Evolutionary conservation across 1,140 invertebrate genomes (phyloP).

Genomic region (Chelonus insularis): DNA sequence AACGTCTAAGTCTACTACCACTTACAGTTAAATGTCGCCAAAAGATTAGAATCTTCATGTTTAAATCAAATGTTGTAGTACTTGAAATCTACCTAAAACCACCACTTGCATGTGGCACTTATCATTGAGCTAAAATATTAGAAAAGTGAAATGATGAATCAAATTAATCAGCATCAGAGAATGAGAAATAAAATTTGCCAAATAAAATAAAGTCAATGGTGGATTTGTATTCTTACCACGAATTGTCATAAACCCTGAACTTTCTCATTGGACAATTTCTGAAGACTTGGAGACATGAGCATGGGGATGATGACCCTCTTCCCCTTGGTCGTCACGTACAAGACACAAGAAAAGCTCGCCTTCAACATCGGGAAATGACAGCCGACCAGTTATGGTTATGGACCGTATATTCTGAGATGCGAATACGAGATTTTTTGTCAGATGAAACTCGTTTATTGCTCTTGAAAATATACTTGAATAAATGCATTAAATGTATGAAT

Average conservation of each 20-base stretch:
- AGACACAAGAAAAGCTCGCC: conserved; percentile 11
- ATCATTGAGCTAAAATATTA: too few species aligned
- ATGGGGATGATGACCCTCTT: background rate
- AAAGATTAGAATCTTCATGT: conserved; percentile 1
- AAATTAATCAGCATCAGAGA: background rate
- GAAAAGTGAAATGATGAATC: background rate
- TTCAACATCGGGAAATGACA: conserved; percentile 14
- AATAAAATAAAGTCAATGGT: background rate
- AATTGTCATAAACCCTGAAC: conserved; percentile 18
- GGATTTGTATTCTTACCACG: conserved; percentile 6
- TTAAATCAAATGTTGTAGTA: conserved; percentile 1
- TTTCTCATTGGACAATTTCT: conserved; percentile 22
- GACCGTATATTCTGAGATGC: conserved; percentile 13
- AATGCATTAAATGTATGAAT: too few species aligned
- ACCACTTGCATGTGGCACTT: too few species aligned
- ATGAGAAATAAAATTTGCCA: background rate
- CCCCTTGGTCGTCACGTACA: background rate
- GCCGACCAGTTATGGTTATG: conserved; percentile 13
- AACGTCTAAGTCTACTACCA: background rate
- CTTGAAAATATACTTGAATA: background rate
- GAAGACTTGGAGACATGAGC: background rate
- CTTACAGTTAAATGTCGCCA: background rate
- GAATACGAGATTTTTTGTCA: conserved; percentile 11
- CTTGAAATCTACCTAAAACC: too few species aligned
- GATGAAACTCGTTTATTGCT: conserved; percentile 9